Percentiles rank a stretch among this genome's conserved stretches.
These are phyloP conservation scores for Lemur catta DNA, from an alignment of 2,797 vertebrate species.

Conservation along the genomic window DNA sequence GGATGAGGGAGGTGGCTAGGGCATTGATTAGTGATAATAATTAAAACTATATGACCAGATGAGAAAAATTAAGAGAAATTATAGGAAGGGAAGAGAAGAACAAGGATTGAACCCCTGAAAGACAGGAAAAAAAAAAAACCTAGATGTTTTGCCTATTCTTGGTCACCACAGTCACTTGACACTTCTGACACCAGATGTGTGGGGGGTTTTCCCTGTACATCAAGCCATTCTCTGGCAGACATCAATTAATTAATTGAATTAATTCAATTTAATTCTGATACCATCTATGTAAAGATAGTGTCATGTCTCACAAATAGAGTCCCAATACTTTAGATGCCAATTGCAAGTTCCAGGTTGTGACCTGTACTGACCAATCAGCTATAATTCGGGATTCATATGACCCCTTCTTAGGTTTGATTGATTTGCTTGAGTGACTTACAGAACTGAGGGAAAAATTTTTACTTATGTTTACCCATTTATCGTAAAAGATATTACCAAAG, in stretches of 20 bases:
- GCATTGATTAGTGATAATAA: not conserved
- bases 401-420: not conserved
- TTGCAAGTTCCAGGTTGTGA: not conserved
- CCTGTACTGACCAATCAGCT: not conserved
- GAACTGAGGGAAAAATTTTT: not conserved
- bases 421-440: not conserved
- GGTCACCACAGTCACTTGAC: not conserved
- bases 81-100: not conserved
- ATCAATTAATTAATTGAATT: not conserved
- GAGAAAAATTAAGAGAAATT: not conserved
- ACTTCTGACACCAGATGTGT: not conserved
- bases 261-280: not conserved
- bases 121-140: not conserved
- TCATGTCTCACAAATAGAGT: not conserved
- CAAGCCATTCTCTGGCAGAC: not conserved
- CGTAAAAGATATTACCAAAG: not conserved
- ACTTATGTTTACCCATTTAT: not conserved
- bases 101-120: not conserved
- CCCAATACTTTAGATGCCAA: not conserved
- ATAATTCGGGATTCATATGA: not conserved
- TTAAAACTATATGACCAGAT: not conserved
- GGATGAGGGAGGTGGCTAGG: not conserved
- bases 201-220: not conserved
- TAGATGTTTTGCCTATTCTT: not conserved
- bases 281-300: not conserved